Base-by-base conservation (phyloP, 2,797 vertebrate genomes). In the Macropus fuliginosus region DNA sequence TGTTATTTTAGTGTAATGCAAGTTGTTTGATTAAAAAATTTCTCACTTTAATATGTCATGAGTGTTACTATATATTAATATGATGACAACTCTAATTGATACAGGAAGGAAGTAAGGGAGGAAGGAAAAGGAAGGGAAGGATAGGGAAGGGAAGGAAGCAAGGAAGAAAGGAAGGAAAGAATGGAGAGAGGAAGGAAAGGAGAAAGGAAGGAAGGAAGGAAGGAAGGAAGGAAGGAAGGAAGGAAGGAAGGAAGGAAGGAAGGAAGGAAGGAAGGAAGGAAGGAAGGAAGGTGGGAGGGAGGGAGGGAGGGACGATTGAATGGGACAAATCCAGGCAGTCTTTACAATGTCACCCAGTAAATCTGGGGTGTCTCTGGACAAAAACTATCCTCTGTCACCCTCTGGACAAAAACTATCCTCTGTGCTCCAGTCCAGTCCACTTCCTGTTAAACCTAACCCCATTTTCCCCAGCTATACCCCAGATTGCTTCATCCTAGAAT, bases 141-240 rank as follows among this genome's bases (percentile, higher is more conserved):
- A 11, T 11, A 28, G 3, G 9, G 11, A 10, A 28, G 31, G 2
- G 57, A 12, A 59, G 11, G 57, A 10, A 59, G 1, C 0, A 13
- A 13, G 29, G 57, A 59, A 31, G 57, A 11, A 12, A 57, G 11
- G 3, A 3, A 59, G 57, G 57, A 31, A 13, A 0, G 57, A 12
- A 31, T 2, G 16, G 5, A 28, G 8, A 3, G 28, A 3, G 2
- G 2, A 2, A 3, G 29, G 29, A 29, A 12, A 3, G 29, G 3
- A 31, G 57, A 4, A 28, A 0, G 27, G 6, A 56, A 28, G 24
- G 1, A 28, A 27, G 56, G 56, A 56, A 28, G 24, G 56, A 57
- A 28, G 56, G 24, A 28, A 9, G 46, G 46, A 2, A 27, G 28
- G 10, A 29, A 10, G 28, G 56, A 3, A 27, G 24, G 9, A 21